Conservation (phyloP, 2,797 vertebrate genomes). For the Eulemur rubriventer region DNA sequence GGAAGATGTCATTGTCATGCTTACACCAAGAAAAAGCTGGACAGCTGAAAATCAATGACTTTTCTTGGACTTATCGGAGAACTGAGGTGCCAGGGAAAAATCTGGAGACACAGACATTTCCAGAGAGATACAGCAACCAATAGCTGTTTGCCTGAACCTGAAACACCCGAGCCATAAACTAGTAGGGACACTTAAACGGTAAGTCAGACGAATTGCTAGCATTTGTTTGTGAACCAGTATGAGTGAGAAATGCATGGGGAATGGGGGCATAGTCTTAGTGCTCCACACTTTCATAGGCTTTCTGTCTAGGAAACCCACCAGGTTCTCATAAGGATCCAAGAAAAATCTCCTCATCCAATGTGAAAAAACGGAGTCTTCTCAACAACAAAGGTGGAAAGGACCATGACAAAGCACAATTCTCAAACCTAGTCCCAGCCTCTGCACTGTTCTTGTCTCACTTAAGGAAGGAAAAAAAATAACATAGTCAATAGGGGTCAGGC, state of each 20-base stretch:
- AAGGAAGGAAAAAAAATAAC: background rate
- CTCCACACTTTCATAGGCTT: background rate
- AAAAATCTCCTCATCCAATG: background rate
- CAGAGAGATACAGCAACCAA: background rate
- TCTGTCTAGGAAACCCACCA: background rate
- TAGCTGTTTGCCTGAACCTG: background rate
- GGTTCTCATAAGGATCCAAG: background rate
- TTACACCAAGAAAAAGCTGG: background rate
- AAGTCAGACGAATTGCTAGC: background rate
- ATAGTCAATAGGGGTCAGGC: background rate
- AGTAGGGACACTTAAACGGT: background rate
- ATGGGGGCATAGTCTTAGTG: too few relatives aligned
- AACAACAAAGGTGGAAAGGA: background rate
- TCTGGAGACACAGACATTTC: background rate
- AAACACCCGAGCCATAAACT: background rate
- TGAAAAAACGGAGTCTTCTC: background rate
- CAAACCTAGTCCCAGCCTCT: background rate
- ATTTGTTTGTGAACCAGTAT: background rate
- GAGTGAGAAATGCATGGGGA: background rate
- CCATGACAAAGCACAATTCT: background rate
- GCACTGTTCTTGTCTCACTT: background rate
- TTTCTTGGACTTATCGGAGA: background rate
- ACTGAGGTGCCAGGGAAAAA: background rate
- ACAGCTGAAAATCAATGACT: background rate
- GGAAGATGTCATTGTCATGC: background rate